phyloP scores from a whole-genome alignment of 2,797 vertebrate species.

The Poeciliopsis paucimaculata region DNA sequence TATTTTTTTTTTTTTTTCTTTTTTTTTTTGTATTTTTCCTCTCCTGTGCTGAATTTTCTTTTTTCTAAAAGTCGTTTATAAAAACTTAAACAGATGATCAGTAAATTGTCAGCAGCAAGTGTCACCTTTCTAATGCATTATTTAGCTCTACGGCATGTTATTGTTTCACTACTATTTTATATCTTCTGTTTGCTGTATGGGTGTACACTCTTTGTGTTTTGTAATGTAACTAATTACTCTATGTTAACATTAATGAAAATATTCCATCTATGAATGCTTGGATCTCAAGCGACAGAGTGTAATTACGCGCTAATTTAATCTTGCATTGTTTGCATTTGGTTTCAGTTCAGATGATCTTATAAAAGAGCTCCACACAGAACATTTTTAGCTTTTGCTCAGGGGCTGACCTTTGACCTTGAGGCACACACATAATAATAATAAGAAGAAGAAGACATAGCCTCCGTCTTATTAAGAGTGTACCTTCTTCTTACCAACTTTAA shows the following conservation, averaged over 20 bases:
- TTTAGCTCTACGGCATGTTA: neutral
- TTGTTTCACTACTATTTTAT: neutral
- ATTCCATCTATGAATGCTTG: neutral
- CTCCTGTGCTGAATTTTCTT: neutral
- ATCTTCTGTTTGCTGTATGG: neutral
- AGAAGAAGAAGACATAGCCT: neutral
- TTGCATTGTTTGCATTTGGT: neutral
- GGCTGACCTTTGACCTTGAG: neutral
- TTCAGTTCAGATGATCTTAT: neutral
- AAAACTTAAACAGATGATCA: neutral
- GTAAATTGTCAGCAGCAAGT: neutral
- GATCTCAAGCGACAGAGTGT: neutral
- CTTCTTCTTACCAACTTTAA: neutral
- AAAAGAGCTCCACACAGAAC: neutral
- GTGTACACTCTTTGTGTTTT: neutral
- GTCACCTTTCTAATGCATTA: neutral
- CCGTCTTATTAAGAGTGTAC: neutral
- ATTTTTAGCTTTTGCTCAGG: neutral
- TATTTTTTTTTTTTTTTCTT: neutral
- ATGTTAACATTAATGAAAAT: neutral
- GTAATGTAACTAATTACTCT: neutral
- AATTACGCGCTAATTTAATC: neutral
- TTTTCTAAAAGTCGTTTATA: neutral
- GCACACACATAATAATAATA: too few relatives aligned
- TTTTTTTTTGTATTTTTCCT: neutral